Evolutionary conservation across 1,140 invertebrate species (phyloP).

Genomic region (Ganaspis sp.): DNA sequence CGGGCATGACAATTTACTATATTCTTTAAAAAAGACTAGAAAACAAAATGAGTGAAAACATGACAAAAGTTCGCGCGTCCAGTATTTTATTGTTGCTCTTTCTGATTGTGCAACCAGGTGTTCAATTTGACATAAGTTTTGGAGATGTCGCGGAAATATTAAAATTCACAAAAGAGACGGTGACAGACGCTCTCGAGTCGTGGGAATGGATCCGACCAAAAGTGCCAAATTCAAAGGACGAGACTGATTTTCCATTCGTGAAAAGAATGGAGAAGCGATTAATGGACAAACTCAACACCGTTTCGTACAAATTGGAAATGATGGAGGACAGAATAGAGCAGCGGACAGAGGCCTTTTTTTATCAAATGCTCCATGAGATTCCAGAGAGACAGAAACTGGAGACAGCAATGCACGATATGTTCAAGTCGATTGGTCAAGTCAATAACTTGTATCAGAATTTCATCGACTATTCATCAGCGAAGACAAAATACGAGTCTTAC

Average conservation of each 20-base stretch:
- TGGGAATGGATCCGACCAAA: slow-evolving; percentile 78
- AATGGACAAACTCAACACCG: slow-evolving; percentile 71
- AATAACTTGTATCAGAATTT: slow-evolving; percentile 78
- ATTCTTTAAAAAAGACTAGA: neutral
- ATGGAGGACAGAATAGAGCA: slow-evolving; percentile 55
- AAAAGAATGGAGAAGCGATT: slow-evolving; percentile 77
- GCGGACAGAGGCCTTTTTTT: slow-evolving; percentile 53
- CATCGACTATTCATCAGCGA: slow-evolving; percentile 73
- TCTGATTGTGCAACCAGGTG: slow-evolving; percentile 16
- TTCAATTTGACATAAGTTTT: slow-evolving; percentile 64
- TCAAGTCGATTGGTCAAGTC: slow-evolving; percentile 78
- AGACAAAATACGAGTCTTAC: slow-evolving; percentile 77
- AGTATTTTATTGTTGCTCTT: neutral
- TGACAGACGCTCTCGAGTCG: slow-evolving; percentile 78
- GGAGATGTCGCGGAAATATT: slow-evolving; percentile 80
- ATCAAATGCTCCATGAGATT: slow-evolving; percentile 64
- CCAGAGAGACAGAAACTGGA: slow-evolving; percentile 76
- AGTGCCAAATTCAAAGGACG: slow-evolving; percentile 68
- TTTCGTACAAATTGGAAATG: slow-evolving; percentile 67
- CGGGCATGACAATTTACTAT: neutral
- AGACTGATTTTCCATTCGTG: slow-evolving; percentile 78
- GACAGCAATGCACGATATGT: slow-evolving; percentile 78
- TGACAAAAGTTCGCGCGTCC: neutral
- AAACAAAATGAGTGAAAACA: neutral
- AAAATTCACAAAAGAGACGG: slow-evolving; percentile 79